A percentile compares a stretch with the other conserved stretches of the same genome.
Evolutionary conservation across 2,113 vertebrate species (phyloP).

Genomic region (Tor tambroides): DNA sequence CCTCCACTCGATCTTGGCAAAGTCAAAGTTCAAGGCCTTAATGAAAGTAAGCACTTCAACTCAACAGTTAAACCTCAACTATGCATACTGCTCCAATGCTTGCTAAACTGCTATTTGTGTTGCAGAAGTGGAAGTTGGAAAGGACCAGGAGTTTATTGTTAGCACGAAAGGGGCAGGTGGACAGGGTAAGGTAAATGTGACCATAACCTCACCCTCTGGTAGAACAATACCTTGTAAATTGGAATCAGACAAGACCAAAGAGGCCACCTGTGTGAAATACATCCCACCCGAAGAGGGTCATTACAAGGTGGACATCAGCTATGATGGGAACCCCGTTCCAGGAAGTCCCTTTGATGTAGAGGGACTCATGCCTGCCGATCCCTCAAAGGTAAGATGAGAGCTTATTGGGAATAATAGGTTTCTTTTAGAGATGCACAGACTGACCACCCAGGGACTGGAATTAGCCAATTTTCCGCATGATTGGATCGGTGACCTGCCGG

Average conservation of each 20-base stretch:
- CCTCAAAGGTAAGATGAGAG: constrained; percentile 83
- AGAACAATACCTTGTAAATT: constrained; percentile 90
- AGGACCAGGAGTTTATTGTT: constrained; percentile 87
- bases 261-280: constrained; percentile 83
- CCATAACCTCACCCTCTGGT: constrained; percentile 88
- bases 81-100: not conserved
- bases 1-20: constrained; percentile 84
- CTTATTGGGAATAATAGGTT: not conserved
- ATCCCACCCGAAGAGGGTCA: constrained; percentile 90
- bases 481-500: too few species aligned
- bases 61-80: not conserved
- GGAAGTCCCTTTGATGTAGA: constrained; percentile 92
- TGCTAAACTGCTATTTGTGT: constrained; percentile 2
- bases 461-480: too few species aligned
- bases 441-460: too few species aligned
- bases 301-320: constrained; percentile 91
- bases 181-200: constrained; percentile 87
- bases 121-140: constrained; percentile 89
- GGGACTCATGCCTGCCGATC: constrained; percentile 88
- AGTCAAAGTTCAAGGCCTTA: constrained; percentile 88
- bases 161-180: constrained; percentile 87
- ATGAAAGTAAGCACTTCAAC: constrained; percentile 81
- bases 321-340: constrained; percentile 88
- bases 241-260: constrained; percentile 82
- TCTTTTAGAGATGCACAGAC: not conserved